Percentiles rank a stretch among this genome's conserved stretches.
Conservation (phyloP, 2,888 invertebrate genomes). For the Stenoptilia bipunctidactyla region DNA sequence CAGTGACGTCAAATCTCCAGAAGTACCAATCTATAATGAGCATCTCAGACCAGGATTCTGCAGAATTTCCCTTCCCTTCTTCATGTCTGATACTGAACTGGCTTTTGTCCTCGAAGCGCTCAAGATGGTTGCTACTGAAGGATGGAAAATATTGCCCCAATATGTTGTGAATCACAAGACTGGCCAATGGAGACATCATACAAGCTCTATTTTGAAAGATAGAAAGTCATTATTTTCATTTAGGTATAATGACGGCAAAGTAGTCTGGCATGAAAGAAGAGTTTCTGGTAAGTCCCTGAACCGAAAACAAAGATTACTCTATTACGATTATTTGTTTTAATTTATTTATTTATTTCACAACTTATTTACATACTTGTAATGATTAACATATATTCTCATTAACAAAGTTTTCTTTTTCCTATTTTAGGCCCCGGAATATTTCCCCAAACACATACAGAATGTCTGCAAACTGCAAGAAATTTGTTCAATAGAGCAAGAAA, state of each 20-base stretch:
- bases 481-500: conserved; percentile 83
- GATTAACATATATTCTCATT: no score
- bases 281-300: conserved; percentile 67
- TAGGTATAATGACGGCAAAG: conserved; percentile 80
- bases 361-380: conserved; percentile 2
- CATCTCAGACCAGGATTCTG: conserved; percentile 89
- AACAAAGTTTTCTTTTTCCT: no score
- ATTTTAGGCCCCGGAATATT: conserved; percentile 75
- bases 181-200: conserved; percentile 90
- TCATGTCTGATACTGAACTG: conserved; percentile 83
- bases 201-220: conserved; percentile 83
- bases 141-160: conserved; percentile 90
- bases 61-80: conserved; percentile 87
- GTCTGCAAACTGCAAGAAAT: conserved; percentile 83
- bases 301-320: background rate
- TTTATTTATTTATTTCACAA: no score
- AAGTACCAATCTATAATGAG: conserved; percentile 69
- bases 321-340: background rate
- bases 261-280: conserved; percentile 79
- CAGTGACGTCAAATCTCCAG: conserved; percentile 51
- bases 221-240: conserved; percentile 86
- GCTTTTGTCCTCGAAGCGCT: conserved; percentile 87
- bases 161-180: conserved; percentile 90
- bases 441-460: conserved; percentile 81
- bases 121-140: conserved; percentile 89